Base-by-base conservation (phyloP, 2,888 invertebrate species). In the Syrphus vitripennis region DNA sequence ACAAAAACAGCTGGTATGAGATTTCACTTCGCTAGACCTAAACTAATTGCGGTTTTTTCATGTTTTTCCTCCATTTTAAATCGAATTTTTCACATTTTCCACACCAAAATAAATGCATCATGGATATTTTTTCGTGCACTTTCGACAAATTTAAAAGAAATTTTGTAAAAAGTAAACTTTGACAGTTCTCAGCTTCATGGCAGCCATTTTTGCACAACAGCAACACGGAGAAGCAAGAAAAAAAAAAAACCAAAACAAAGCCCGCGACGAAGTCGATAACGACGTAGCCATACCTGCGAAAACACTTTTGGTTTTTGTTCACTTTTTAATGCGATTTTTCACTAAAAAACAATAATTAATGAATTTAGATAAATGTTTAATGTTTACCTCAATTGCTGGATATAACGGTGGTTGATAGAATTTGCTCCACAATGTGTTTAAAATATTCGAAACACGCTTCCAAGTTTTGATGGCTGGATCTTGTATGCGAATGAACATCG, bases 401-500 rank as follows among this genome's bases (percentile, higher is more conserved):
- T 91, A 88, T 70, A 78, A 82, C 5, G 69, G 40, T 74, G 69
- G 69, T 42, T 82, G 81, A 70, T 82, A 82, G 37, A 95, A 92
- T 94, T 94, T 95, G 92, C 93, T 94, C 95, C 95, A 95, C 92
- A 95, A 92, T 89, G 93, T 92, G 92, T 94, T 94, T 89, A 94
- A 94, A 89, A 95, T 93, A 93, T 94, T 94, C 89, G 94, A 93
- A 90, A 95, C 92, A 91, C 94, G 94, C 93, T 95, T 94, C 95
- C 95, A 95, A 94, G 95, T 95, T 93, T 94, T 94, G 90, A 94
- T 93, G 90, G 95, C 95, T 92, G 95, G 95, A 93, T 94, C 95
- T 93, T 95, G 95, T 93, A 95, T 93, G 81, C 88, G 88, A 88
- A 90, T 90, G 89, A 89, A 90, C 90, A 90, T 90, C 89, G 89